Percentiles rank a stretch among this genome's conserved stretches.
Conservation (phyloP, 2,797 vertebrate genomes). For the Melanotaenia nigrans region DNA sequence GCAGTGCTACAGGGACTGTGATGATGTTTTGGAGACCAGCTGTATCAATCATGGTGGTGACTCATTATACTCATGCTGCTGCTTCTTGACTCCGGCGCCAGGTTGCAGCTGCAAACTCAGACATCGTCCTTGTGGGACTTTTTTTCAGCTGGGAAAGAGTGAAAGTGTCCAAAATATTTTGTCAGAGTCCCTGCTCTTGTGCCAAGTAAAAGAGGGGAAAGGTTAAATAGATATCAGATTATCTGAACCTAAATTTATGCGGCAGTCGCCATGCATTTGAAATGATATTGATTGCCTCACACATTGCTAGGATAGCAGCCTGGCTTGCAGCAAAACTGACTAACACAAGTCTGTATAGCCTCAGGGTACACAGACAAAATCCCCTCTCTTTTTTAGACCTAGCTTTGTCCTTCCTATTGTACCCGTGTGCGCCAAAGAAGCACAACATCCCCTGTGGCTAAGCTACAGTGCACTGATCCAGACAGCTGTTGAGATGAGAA, state of each 20-base stretch:
- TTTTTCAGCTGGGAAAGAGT: slow-evolving; percentile 26
- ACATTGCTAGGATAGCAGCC: slow-evolving; percentile 16
- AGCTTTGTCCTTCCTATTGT: slow-evolving; percentile 19
- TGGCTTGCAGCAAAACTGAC: slow-evolving; percentile 25
- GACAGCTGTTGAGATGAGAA: slow-evolving; percentile 50
- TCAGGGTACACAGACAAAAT: slow-evolving; percentile 32
- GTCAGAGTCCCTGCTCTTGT: slow-evolving; percentile 17
- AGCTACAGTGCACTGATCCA: slow-evolving; percentile 48
- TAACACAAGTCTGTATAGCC: slow-evolving; percentile 36
- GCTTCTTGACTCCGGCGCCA: slow-evolving; percentile 24
- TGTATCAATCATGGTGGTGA: slow-evolving; percentile 61
- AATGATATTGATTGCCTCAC: slow-evolving; percentile 12
- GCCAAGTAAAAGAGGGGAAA: slow-evolving; percentile 27
- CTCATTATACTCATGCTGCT: slow-evolving; percentile 57
- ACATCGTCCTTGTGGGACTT: slow-evolving; percentile 45
- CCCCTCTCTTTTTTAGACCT: slow-evolving; percentile 8
- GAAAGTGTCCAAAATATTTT: slow-evolving; percentile 16
- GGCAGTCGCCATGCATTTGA: slow-evolving; percentile 21
- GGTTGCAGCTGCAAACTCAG: slow-evolving; percentile 49
- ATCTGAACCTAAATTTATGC: slow-evolving; percentile 17
- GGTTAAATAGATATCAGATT: slow-evolving; percentile 40
- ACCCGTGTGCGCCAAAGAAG: slow-evolving; percentile 28
- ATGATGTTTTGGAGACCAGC: slow-evolving; percentile 51
- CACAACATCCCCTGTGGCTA: slow-evolving; percentile 25
- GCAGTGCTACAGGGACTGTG: slow-evolving; percentile 42